Base-by-base conservation (phyloP, 2,888 invertebrate species). In the Chaitophorus viminalis region DNA sequence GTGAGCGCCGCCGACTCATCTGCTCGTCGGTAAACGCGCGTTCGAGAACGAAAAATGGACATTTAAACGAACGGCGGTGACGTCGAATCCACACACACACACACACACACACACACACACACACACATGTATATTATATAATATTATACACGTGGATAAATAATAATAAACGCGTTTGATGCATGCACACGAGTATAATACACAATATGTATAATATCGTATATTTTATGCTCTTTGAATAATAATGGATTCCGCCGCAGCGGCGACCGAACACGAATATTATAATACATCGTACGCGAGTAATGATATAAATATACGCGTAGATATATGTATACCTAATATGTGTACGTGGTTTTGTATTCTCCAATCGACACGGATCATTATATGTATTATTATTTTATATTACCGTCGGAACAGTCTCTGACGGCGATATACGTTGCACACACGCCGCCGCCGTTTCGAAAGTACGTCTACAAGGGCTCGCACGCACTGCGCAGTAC, bases 211-310 rank as follows among this genome's bases (percentile, higher is more conserved):
- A n/a, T n/a, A n/a, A 60, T 46, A 60, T 68, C 8, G n/a, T 46
- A 82, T 52, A 46, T 70, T 70, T 82, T 72, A 72, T 54, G 72
- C 52, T 72, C 52, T 31, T 72, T 72, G 72, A 72, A 82, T 82
- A 82, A 72, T 72, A 52, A 82, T 82, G 52, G 82, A 72, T 82
- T 68, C 68, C 81, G 54, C 31, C 33, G 81, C 39, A 31, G 72
- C 33, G 46, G 46, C 46, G 46, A 1, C 9, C 31, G n/a, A 25
- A 82, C 82, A 82, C 82, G 82, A 82, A 72, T 65, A 79, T 46
- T 82, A 81, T 46, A 46, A 18, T 46, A 46, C n/a, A 46, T 9
- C 1, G 29, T 52, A 21, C 8, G 1, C n/a, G 6, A 17, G 52
- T 52, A 52, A 52, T 76, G 52, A 46, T 46, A 9, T 46, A 46